Percentiles rank a stretch among this genome's conserved stretches.
Evolutionary conservation across 1,140 invertebrate species (phyloP).

Genomic region (Dendroctonus ponderosae): DNA sequence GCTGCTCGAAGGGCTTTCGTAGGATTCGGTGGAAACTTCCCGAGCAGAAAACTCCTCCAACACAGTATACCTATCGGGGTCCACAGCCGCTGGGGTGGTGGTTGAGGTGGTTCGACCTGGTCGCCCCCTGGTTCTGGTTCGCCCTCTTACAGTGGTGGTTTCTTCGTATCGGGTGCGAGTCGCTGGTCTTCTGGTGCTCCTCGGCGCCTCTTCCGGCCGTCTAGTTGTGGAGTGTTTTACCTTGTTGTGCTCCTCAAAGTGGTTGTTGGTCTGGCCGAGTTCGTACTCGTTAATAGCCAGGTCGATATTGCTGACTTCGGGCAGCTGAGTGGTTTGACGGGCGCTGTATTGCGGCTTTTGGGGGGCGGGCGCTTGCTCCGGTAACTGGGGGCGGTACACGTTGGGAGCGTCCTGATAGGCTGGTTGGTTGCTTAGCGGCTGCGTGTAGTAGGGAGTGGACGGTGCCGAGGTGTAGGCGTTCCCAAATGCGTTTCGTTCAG

Average conservation of each 20-base stretch:
- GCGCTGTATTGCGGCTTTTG: background rate
- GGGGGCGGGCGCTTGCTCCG: background rate
- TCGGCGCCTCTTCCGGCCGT: slow-evolving; percentile 2
- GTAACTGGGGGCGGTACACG: slow-evolving; percentile 2
- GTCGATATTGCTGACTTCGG: slow-evolving; percentile 33
- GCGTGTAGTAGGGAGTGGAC: background rate
- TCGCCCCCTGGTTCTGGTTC: slow-evolving; percentile 11
- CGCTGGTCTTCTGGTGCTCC: slow-evolving; percentile 4
- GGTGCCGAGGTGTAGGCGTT: background rate
- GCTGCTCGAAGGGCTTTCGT: background rate
- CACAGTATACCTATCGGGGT: slow-evolving; percentile 37
- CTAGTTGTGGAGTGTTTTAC: slow-evolving; percentile 29
- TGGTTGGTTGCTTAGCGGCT: slow-evolving; percentile 1
- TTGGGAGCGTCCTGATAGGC: background rate
- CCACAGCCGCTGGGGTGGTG: slow-evolving; percentile 18
- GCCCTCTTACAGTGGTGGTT: slow-evolving; percentile 7
- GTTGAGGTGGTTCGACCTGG: slow-evolving; percentile 31
- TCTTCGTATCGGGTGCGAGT: background rate
- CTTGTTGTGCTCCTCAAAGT: slow-evolving; percentile 34
- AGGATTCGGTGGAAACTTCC: slow-evolving; percentile 1
- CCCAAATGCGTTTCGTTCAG: slow-evolving; percentile 8
- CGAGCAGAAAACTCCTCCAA: slow-evolving; percentile 39
- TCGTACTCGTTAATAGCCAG: slow-evolving; percentile 45
- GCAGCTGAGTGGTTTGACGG: background rate
- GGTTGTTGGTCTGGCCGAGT: slow-evolving; percentile 43